Percentiles rank a stretch among this genome's conserved stretches.
Conservation (phyloP, 2,113 vertebrate species). For the Trochalopteron elliotii region DNA sequence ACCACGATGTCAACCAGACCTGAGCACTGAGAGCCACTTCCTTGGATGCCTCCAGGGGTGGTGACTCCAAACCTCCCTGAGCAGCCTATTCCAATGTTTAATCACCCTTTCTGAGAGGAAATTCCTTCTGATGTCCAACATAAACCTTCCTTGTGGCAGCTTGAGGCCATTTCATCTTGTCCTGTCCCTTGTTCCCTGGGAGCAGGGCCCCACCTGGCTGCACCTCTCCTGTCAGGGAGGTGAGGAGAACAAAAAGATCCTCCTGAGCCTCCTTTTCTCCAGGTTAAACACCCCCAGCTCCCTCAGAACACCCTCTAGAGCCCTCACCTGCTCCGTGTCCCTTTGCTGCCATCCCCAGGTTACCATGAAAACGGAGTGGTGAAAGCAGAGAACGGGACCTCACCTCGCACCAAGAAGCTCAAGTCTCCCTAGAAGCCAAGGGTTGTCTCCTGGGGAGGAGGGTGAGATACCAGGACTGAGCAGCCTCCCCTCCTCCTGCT, state of each 20-base stretch:
- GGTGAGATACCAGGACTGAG: slow-evolving; percentile 5
- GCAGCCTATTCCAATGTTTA: not conserved
- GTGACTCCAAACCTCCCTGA: not conserved
- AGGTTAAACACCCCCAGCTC: not conserved
- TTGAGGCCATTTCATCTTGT: not conserved
- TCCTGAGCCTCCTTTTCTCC: not conserved
- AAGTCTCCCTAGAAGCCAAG: slow-evolving; percentile 84
- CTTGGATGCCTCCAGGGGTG: not conserved
- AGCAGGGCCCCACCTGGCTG: not conserved
- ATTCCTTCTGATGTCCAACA: not conserved
- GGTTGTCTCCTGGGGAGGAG: slow-evolving; percentile 37
- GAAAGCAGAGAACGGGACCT: slow-evolving; percentile 92
- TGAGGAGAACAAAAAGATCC: not conserved
- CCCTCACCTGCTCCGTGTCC: not conserved
- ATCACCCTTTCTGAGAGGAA: not conserved
- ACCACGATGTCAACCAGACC: accelerated
- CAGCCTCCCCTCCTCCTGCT: not conserved
- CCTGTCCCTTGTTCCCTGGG: not conserved
- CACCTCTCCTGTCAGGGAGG: not conserved
- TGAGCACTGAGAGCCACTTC: not conserved
- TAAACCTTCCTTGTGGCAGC: not conserved
- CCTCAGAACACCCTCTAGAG: not conserved
- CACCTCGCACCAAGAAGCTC: slow-evolving; percentile 91
- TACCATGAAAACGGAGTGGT: slow-evolving; percentile 93
- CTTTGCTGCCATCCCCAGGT: slow-evolving; percentile 62